Percentiles rank a stretch among this genome's conserved stretches.
Conservation (phyloP, 2,888 invertebrate species). For the Chesias legatella region DNA sequence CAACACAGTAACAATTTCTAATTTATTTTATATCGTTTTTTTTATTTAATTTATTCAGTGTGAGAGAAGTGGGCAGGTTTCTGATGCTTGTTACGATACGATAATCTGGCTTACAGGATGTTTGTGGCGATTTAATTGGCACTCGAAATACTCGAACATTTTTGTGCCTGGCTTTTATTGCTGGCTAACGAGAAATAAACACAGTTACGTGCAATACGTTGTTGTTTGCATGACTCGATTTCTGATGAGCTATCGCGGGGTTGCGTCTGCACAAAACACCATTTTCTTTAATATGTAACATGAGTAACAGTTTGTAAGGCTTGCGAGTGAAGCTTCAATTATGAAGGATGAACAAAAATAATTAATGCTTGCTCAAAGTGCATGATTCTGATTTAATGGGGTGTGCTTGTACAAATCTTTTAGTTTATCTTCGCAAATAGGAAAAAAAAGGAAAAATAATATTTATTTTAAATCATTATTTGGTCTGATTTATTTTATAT, state of each 20-base stretch:
- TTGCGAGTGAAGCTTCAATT: too few species aligned
- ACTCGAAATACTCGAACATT: conserved; percentile 64
- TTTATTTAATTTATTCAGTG: conserved; percentile 77
- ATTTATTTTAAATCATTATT: too few species aligned
- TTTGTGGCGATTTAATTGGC: conserved; percentile 76
- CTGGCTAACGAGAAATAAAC: conserved; percentile 51
- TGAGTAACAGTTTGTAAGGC: too few species aligned
- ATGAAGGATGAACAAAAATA: too few species aligned
- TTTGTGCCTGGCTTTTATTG: conserved; percentile 63
- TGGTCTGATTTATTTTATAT: too few species aligned
- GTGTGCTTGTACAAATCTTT: too few species aligned
- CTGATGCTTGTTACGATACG: conserved; percentile 75
- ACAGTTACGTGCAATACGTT: conserved; percentile 43
- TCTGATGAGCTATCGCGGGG: conserved; percentile 22
- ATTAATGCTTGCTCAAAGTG: too few species aligned
- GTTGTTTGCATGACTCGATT: conserved; percentile 30
- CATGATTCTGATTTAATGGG: too few species aligned
- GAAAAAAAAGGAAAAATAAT: too few species aligned
- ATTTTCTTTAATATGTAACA: too few species aligned
- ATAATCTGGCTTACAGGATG: conserved; percentile 78
- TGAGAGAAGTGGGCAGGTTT: conserved; percentile 70
- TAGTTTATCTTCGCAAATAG: too few species aligned
- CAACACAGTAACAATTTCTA: conserved; percentile 55
- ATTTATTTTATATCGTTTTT: conserved; percentile 72
- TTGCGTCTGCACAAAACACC: neutral